These are phyloP conservation scores for Steinernema scapterisci DNA, from an alignment of 2,888 invertebrate genomes.

Conservation along the genomic window DNA sequence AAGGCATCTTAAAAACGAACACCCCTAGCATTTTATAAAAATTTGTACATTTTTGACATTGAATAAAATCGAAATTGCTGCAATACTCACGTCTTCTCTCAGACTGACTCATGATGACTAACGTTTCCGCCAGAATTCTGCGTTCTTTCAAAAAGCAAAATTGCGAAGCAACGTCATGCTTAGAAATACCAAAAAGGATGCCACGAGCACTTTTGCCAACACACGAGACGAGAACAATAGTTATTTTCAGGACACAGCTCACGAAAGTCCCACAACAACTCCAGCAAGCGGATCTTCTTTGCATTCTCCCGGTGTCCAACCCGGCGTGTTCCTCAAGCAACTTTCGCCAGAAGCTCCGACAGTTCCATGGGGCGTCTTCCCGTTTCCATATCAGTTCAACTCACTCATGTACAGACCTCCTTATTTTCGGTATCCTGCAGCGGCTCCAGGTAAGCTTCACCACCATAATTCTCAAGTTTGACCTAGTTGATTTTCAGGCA, in stretches of 20 bases:
- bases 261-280: background rate
- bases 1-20: no score
- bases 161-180: no score
- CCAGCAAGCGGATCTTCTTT: conserved; percentile 16
- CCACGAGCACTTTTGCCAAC: no score
- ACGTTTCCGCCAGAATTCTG: no score
- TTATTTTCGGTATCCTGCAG: conserved; percentile 6
- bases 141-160: no score
- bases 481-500: background rate
- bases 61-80: no score
- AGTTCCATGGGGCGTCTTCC: background rate
- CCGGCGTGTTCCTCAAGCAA: background rate
- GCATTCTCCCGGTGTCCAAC: background rate
- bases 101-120: no score
- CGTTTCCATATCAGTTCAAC: conserved; percentile 19
- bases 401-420: conserved; percentile 9
- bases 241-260: background rate
- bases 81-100: no score
- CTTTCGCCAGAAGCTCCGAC: background rate
- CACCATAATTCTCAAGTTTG: background rate
- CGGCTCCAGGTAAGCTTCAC: conserved; percentile 11
- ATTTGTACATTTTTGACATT: no score
- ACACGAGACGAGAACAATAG: no score
- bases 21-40: no score
- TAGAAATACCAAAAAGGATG: no score